Evolutionary conservation across 2,797 vertebrate genomes (phyloP).

Genomic region (Nyctibius grandis): DNA sequence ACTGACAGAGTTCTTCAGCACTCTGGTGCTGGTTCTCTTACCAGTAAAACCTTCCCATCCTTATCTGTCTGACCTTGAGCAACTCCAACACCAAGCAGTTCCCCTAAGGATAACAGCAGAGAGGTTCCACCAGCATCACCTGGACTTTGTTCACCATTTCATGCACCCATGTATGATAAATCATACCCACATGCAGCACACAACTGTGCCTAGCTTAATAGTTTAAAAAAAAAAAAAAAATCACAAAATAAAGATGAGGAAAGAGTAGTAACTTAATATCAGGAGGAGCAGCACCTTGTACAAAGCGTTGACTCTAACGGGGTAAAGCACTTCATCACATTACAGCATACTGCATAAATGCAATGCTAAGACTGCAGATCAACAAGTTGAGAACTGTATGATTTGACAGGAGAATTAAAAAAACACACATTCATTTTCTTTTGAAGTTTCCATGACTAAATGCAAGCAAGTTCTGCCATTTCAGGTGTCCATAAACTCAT

Average conservation of each 20-base stretch:
- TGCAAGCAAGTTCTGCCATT: not conserved
- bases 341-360: not conserved
- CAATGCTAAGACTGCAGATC: not conserved
- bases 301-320: rapidly evolving
- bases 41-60: not conserved
- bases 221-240: too few species aligned
- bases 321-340: not conserved
- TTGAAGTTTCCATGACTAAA: not conserved
- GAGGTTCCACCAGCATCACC: not conserved
- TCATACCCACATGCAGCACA: not conserved
- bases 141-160: not conserved
- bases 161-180: not conserved
- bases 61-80: rapidly evolving
- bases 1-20: not conserved
- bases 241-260: not conserved
- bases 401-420: not conserved
- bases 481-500: not conserved
- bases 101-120: not conserved
- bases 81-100: not conserved
- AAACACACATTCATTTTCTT: not conserved
- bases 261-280: not conserved
- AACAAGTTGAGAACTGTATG: not conserved
- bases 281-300: not conserved
- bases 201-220: not conserved
- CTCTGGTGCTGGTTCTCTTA: not conserved